phyloP scores from a whole-genome alignment of 2,888 invertebrate genomes.

The Oscheius onirici region DNA sequence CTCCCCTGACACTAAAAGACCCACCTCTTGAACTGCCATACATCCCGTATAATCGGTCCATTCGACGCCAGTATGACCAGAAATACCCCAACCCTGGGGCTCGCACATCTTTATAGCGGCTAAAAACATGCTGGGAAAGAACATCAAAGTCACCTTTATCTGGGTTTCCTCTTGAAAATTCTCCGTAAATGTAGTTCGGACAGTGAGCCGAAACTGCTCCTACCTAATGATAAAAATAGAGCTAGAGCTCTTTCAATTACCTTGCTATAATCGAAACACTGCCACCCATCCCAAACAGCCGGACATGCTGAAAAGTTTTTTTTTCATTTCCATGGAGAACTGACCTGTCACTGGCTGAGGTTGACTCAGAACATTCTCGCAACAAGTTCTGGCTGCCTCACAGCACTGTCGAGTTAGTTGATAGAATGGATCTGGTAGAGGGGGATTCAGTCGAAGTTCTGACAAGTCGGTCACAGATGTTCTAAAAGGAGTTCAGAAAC shows the following conservation, averaged over 20 bases:
- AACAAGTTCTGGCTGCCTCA: slow-evolving; percentile 61
- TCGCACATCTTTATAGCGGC: slow-evolving; percentile 30
- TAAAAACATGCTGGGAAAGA: too few relatives aligned
- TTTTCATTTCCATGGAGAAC: neutral
- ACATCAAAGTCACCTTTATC: slow-evolving; percentile 8
- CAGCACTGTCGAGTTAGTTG: slow-evolving; percentile 60
- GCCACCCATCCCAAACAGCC: slow-evolving; percentile 71
- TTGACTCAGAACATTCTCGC: slow-evolving; percentile 48
- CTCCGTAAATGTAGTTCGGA: slow-evolving; percentile 64
- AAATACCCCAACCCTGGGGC: slow-evolving; percentile 25
- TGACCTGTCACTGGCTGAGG: too few relatives aligned
- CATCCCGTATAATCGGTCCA: slow-evolving; percentile 36
- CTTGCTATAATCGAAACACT: slow-evolving; percentile 69
- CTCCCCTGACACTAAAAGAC: slow-evolving; percentile 4
- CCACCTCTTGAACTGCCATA: slow-evolving; percentile 33
- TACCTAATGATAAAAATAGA: slow-evolving; percentile 38
- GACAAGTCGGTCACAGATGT: slow-evolving; percentile 38
- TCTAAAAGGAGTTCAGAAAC: slow-evolving; percentile 33
- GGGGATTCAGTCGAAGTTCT: slow-evolving; percentile 43
- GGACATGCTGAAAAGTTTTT: slow-evolving; percentile 48
- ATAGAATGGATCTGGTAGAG: slow-evolving; percentile 56
- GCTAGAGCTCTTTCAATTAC: too few relatives aligned
- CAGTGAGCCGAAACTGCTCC: slow-evolving; percentile 47
- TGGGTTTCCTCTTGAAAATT: slow-evolving; percentile 32
- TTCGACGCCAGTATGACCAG: slow-evolving; percentile 25